Base-by-base conservation (phyloP, 2,888 invertebrate species). In the Cryptocheilus praepositus region DNA sequence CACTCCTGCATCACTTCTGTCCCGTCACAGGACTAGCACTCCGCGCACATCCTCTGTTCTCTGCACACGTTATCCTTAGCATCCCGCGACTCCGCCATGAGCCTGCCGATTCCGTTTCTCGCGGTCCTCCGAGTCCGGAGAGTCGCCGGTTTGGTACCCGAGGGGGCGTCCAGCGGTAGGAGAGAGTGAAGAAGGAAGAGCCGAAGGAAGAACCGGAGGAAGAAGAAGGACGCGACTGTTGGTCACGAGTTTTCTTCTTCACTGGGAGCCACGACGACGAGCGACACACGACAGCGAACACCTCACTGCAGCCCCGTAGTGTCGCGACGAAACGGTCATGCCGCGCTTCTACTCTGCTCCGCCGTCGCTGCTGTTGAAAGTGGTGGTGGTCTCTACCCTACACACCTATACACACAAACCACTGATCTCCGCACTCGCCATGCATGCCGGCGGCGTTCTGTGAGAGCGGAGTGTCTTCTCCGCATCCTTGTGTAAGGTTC, bases 341-440 rank as follows among this genome's bases (percentile, higher is more conserved):
- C 79, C 79, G 81, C 77, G 72, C 78, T 79, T 75, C 70, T 74
- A 56, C 61, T 76, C 69, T 28, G 49, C 18, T 16, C 18, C 16
- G 49, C 18, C 49, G 49, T 49, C 49, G 49, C 19, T 36, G 36
- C 19, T 25, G 3, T 8, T 49, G 3, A n/a, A 16, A 1, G 4
- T 61, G 67, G 67, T 67, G 55, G 55, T 58, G 54, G 56, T 63
- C 73, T 67, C 73, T 70, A 67, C 70, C 67, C 55, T 58, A 63
- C 66, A 54, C 64, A 49, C 13, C 2, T 15, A 22, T 13, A 8
- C 53, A 18, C 49, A 49, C 49, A n/a, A 5, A 3, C n/a, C 2
- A 18, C 49, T 18, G 49, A 49, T 49, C 18, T 18, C 49, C 49
- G 49, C 49, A 49, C 49, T 16, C 49, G 49, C 18, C 49, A 18